Conservation (phyloP, 2,888 invertebrate species). For the Salticus scenicus region DNA sequence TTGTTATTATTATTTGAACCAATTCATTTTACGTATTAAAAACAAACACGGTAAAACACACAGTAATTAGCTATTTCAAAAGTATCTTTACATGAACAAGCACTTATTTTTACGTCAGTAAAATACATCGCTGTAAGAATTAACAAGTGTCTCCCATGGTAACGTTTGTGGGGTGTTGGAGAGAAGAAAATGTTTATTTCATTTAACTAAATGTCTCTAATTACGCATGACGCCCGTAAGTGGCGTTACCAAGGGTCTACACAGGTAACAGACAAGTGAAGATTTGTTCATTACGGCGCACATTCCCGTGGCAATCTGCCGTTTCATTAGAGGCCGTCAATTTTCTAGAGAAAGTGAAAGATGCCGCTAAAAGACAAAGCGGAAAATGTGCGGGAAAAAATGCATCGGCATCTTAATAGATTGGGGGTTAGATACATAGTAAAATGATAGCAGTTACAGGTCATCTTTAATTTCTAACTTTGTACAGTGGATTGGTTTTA, state of each 20-base stretch:
- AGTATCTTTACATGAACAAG: too few relatives aligned
- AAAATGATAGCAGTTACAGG: neutral
- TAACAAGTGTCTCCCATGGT: slow-evolving; percentile 50
- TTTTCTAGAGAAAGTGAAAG: slow-evolving; percentile 20
- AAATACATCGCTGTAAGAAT: neutral
- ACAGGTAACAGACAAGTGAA: slow-evolving; percentile 67
- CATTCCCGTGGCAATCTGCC: slow-evolving; percentile 57
- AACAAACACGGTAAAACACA: too few relatives aligned
- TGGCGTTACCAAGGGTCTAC: slow-evolving; percentile 45
- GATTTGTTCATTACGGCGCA: slow-evolving; percentile 48
- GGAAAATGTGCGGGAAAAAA: slow-evolving; percentile 25
- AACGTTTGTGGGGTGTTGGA: neutral
- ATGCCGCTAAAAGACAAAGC: slow-evolving; percentile 45
- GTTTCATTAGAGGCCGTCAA: slow-evolving; percentile 55
- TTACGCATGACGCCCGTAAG: slow-evolving; percentile 36
- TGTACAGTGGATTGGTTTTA: too few relatives aligned
- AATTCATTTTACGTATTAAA: too few relatives aligned
- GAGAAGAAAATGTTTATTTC: slow-evolving; percentile 7
- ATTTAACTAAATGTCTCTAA: slow-evolving; percentile 43
- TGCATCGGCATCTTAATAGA: slow-evolving; percentile 15
- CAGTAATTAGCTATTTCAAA: too few relatives aligned
- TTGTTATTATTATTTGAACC: too few relatives aligned
- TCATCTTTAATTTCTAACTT: neutral
- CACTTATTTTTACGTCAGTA: too few relatives aligned
- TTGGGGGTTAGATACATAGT: slow-evolving; percentile 21